These are phyloP conservation scores for Hyla sarda DNA, from an alignment of 2,113 vertebrate species.

Conservation along the genomic window DNA sequence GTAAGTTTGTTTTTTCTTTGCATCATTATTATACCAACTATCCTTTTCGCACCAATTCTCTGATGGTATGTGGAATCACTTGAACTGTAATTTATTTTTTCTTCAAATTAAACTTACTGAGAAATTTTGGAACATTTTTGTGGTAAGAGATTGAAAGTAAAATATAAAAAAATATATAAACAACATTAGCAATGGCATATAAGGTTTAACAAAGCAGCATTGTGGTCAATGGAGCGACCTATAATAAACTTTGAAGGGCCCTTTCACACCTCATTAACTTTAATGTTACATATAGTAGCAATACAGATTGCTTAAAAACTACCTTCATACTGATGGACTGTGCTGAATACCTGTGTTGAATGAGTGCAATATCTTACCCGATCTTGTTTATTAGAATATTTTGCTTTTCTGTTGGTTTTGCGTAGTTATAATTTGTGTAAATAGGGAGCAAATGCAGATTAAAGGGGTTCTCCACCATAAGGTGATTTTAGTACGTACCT, in stretches of 20 bases:
- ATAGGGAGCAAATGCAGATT: background rate
- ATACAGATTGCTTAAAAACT: background rate
- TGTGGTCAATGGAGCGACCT: background rate
- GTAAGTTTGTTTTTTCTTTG: background rate
- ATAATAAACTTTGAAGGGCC: constrained; percentile 13
- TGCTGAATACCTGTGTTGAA: background rate
- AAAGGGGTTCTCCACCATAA: too few relatives aligned
- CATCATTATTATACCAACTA: background rate
- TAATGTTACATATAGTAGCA: background rate
- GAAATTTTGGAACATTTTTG: constrained; percentile 1
- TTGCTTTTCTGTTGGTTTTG: background rate
- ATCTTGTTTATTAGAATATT: background rate
- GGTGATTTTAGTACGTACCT: too few relatives aligned
- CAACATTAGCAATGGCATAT: constrained; percentile 25
- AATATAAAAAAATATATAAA: background rate
- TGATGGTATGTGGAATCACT: background rate
- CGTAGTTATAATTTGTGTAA: background rate
- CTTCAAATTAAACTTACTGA: background rate
- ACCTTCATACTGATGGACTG: background rate
- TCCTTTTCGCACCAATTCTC: background rate
- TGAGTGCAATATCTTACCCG: background rate
- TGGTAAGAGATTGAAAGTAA: constrained; percentile 5
- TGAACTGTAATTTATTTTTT: background rate
- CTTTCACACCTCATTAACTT: constrained; percentile 21
- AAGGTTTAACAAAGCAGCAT: background rate